These are phyloP conservation scores for Hyposoter dolosus DNA, from an alignment of 2,888 invertebrate genomes.

Conservation along the genomic window DNA sequence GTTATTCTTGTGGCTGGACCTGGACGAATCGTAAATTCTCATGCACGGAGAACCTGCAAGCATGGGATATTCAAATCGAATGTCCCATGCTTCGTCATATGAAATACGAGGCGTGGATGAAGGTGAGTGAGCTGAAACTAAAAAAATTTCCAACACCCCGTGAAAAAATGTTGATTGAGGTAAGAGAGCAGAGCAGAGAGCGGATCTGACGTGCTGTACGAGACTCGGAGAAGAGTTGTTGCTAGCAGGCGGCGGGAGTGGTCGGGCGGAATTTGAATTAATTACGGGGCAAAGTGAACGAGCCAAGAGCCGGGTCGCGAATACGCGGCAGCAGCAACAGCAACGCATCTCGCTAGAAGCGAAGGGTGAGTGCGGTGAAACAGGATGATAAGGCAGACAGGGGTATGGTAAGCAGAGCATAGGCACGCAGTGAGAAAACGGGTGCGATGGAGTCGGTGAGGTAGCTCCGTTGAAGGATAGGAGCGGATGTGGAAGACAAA, in stretches of 20 bases:
- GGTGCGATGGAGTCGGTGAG: conserved; percentile 63
- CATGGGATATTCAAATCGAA: conserved; percentile 1
- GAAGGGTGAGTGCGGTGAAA: conserved; percentile 53
- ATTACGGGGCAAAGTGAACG: conserved; percentile 76
- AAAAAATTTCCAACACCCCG: conserved; percentile 45
- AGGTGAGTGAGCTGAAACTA: conserved; percentile 33
- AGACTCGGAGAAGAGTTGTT: conserved; percentile 64
- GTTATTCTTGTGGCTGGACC: not conserved
- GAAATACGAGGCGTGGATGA: conserved; percentile 25
- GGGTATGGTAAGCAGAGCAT: conserved; percentile 21
- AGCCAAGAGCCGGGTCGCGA: conserved; percentile 71
- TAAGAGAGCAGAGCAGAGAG: conserved; percentile 20
- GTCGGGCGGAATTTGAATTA: conserved; percentile 78
- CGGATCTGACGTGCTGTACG: conserved; percentile 58
- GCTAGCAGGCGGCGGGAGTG: conserved; percentile 63
- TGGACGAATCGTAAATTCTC: not conserved
- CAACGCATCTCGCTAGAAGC: conserved; percentile 47
- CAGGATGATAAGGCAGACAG: conserved; percentile 46
- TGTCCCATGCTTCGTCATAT: not conserved
- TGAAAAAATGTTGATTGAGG: conserved; percentile 61
- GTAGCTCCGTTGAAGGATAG: conserved; percentile 24
- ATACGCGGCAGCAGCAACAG: conserved; percentile 47
- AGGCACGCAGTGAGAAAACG: conserved; percentile 58
- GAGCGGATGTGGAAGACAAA: conserved; percentile 48
- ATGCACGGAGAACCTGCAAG: not conserved